Conservation (phyloP, 30 jellyfish, hydroid and myxozoan species). For the Aurelia aurita region DNA sequence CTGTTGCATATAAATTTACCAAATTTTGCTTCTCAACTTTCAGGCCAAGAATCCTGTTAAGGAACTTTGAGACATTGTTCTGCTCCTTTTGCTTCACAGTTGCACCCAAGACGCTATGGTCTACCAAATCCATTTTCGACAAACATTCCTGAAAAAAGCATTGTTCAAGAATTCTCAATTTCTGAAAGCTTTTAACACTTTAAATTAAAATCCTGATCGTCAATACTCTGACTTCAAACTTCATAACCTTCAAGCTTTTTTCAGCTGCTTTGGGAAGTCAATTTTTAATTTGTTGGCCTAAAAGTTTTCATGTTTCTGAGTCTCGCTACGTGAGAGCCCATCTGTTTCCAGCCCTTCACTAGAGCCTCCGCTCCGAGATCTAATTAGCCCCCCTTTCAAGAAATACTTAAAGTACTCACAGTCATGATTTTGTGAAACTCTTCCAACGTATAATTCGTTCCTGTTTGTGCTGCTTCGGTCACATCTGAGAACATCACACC, state of each 20-base stretch:
- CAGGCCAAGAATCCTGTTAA: conserved; percentile 90
- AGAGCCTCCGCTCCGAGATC: too few species aligned
- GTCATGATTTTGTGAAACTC: conserved; percentile 42
- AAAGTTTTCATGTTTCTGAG: too few species aligned
- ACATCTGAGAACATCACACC: conserved; percentile 58
- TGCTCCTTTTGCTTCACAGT: conserved; percentile 62
- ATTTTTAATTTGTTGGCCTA: too few species aligned
- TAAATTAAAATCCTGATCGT: too few species aligned
- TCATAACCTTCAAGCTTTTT: too few species aligned
- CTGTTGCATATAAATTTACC: conserved; percentile 53
- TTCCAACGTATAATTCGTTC: conserved; percentile 35
- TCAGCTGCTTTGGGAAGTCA: too few species aligned
- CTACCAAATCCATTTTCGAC: conserved; percentile 79
- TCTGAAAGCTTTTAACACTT: too few species aligned
- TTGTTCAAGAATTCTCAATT: background rate
- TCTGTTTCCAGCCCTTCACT: too few species aligned
- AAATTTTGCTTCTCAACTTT: conserved; percentile 83
- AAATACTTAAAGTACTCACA: too few species aligned
- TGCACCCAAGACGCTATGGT: conserved; percentile 72
- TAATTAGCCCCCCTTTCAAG: too few species aligned
- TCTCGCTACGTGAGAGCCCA: too few species aligned
- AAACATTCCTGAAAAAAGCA: conserved; percentile 73
- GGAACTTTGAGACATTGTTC: conserved; percentile 76
- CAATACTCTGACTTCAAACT: too few species aligned
- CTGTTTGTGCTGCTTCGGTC: conserved; percentile 43